These are phyloP conservation scores for Tragelaphus scriptus DNA, from an alignment of 2,113 vertebrate species.

Conservation along the genomic window DNA sequence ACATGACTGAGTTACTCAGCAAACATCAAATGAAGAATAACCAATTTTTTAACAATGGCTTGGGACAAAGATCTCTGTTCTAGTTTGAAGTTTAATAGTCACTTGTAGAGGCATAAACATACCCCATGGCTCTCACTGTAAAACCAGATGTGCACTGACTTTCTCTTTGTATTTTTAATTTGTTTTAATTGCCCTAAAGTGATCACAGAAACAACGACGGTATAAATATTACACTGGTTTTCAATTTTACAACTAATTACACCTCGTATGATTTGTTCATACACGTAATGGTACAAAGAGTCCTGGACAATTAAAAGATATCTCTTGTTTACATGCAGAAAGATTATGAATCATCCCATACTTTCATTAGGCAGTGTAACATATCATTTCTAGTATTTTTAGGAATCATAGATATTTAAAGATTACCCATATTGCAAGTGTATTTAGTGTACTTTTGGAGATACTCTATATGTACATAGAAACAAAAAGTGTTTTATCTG, in stretches of 20 bases:
- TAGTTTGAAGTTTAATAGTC: not conserved
- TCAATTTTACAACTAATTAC: slow-evolving; percentile 10
- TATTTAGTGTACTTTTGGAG: not conserved
- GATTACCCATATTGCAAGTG: not conserved
- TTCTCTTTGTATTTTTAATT: slow-evolving; percentile 12
- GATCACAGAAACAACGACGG: not conserved
- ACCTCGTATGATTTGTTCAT: not conserved
- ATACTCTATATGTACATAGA: not conserved
- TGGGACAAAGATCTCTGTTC: not conserved
- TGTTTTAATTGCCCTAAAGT: not conserved
- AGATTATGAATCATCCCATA: not conserved
- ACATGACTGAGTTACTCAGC: not conserved
- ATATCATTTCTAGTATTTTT: not conserved
- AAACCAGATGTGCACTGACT: not conserved
- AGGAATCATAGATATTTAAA: not conserved
- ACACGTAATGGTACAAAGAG: not conserved
- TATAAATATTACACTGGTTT: slow-evolving; percentile 5
- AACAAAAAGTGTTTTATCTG: not conserved
- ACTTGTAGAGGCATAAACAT: not conserved
- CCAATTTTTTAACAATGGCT: not conserved
- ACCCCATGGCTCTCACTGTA: not conserved
- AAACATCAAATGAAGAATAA: not conserved
- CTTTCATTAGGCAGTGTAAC: not conserved
- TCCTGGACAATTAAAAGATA: not conserved
- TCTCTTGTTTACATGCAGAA: not conserved